Evolutionary conservation across 92 coral and sea anemone genomes (phyloP).

Genomic region (Epizoanthus scotinus): DNA sequence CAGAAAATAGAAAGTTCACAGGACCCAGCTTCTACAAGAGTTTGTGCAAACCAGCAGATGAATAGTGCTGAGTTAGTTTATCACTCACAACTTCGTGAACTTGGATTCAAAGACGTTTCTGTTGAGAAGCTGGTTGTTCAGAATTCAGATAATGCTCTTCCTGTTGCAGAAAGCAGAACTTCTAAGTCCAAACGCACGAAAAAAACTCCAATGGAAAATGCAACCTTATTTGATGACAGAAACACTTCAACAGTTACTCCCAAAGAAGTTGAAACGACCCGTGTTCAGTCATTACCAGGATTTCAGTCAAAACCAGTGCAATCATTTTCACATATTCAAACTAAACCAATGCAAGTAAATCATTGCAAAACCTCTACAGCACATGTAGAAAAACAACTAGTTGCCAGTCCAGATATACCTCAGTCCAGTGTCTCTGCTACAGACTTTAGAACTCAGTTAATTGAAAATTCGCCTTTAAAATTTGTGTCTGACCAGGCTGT

Average conservation of each 20-base stretch:
- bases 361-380: neutral
- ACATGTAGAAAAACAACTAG: neutral
- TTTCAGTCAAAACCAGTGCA: slow-evolving; percentile 15
- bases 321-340: slow-evolving; percentile 2
- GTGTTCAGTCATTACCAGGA: slow-evolving; percentile 30
- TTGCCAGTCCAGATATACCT: neutral
- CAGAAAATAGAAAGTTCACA: neutral
- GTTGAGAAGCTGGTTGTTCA: neutral
- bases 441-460: neutral
- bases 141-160: neutral
- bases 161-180: neutral
- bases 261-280: slow-evolving; percentile 30
- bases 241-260: slow-evolving; percentile 6
- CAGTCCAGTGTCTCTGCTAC: neutral
- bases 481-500: slow-evolving; percentile 6
- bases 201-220: neutral
- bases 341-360: neutral
- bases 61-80: neutral
- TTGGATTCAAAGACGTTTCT: neutral
- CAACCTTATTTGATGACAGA: neutral
- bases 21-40: neutral
- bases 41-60: neutral
- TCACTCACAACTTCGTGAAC: neutral
- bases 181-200: slow-evolving; percentile 22
- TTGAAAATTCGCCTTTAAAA: neutral